Conservation (phyloP, 2,113 vertebrate genomes). For the Elachura formosa region DNA sequence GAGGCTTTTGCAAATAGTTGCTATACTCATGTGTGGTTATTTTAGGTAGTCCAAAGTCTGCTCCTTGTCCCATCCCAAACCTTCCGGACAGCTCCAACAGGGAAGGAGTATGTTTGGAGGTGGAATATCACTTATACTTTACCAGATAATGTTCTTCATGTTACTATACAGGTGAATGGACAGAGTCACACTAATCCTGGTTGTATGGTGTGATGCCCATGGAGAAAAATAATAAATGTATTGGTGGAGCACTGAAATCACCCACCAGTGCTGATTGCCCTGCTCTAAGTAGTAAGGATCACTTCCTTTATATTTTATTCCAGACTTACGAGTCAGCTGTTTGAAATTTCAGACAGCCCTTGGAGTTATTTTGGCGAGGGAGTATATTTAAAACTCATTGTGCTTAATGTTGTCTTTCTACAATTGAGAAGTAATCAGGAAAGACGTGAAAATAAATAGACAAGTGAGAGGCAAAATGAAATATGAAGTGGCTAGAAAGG, state of each 20-base stretch:
- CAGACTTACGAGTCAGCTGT: neutral
- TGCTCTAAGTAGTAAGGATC: neutral
- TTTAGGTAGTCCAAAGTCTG: neutral
- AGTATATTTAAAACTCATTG: conserved; percentile 66
- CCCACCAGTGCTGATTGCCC: neutral
- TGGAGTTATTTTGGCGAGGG: conserved; percentile 52
- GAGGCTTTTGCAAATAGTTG: neutral
- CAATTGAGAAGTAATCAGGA: conserved; percentile 60
- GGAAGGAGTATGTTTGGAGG: neutral
- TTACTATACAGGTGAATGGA: neutral
- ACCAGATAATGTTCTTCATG: neutral
- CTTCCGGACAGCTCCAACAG: neutral
- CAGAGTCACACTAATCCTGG: neutral
- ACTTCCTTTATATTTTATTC: neutral
- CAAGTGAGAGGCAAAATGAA: conserved; percentile 61
- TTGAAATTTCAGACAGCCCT: conserved; percentile 52
- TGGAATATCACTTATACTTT: neutral
- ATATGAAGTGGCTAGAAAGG: conserved; percentile 63
- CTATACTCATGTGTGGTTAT: accelerated
- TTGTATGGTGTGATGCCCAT: neutral
- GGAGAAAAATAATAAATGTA: neutral
- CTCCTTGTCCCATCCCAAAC: neutral
- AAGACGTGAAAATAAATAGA: conserved; percentile 66
- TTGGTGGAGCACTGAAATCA: neutral
- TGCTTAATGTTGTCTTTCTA: conserved; percentile 52